These are phyloP conservation scores for Mus spicilegus DNA, from an alignment of 2,113 vertebrate species.

Conservation along the genomic window DNA sequence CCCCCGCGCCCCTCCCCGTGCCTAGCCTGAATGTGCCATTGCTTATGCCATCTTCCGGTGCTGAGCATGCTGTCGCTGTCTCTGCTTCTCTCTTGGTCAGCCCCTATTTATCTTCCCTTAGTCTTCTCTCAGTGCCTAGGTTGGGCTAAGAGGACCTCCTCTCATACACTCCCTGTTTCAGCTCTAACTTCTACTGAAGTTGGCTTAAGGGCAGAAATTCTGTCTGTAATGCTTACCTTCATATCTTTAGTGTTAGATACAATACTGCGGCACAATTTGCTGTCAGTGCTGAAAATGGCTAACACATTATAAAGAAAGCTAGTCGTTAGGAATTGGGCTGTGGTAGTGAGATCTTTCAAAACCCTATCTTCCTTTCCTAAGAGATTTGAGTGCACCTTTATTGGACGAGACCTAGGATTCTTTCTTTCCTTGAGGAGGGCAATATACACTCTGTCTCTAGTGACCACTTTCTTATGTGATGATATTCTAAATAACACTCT, in stretches of 20 bases:
- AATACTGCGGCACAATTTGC: not conserved
- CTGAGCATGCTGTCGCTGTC: not conserved
- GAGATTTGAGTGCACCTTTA: not conserved
- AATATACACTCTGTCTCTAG: not conserved
- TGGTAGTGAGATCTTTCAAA: slow-evolving; percentile 36
- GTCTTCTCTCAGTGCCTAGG: not conserved
- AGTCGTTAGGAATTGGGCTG: not conserved
- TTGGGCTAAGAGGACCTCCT: not conserved
- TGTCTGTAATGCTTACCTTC: not conserved
- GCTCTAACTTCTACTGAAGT: not conserved
- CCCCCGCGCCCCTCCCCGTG: not conserved
- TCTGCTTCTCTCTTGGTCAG: not conserved
- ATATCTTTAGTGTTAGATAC: not conserved
- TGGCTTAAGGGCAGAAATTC: not conserved
- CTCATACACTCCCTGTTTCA: not conserved
- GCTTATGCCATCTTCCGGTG: not conserved
- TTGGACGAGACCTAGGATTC: not conserved
- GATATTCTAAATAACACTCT: not conserved
- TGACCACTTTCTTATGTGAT: slow-evolving; percentile 9
- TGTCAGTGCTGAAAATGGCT: not conserved
- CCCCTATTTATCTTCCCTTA: not conserved
- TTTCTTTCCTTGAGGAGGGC: not conserved
- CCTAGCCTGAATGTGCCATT: not conserved
- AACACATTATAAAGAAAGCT: slow-evolving; percentile 11
- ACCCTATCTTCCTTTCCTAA: slow-evolving; percentile 20